A percentile compares a stretch with the other conserved stretches of the same genome.
These are phyloP conservation scores for Dorcus parallelipipedus DNA, from an alignment of 2,888 invertebrate genomes.

Conservation along the genomic window DNA sequence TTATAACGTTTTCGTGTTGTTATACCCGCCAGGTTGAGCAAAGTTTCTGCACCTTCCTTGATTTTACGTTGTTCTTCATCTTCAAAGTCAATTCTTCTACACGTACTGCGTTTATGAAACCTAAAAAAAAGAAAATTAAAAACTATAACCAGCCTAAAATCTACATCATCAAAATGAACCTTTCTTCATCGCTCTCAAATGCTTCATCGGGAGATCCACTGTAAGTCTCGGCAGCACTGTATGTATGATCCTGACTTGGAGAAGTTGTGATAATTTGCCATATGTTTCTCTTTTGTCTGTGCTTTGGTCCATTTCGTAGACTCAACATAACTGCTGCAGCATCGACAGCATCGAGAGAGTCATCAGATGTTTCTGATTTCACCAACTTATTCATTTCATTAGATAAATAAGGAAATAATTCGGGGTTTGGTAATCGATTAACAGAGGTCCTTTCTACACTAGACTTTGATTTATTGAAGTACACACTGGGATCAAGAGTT, in stretches of 20 bases:
- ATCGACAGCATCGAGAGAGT: conserved; percentile 71
- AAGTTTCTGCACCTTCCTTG: conserved; percentile 75
- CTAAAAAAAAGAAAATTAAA: conserved; percentile 9
- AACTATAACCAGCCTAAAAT: conserved; percentile 14
- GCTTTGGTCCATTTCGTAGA: conserved; percentile 73
- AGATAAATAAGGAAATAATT: conserved; percentile 78
- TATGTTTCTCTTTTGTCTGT: conserved; percentile 45
- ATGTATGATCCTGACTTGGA: conserved; percentile 92
- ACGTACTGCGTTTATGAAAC: conserved; percentile 30
- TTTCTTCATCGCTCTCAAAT: conserved; percentile 56
- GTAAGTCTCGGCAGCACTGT: conserved; percentile 62
- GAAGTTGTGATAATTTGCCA: conserved; percentile 75
- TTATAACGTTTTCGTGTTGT: conserved; percentile 40
- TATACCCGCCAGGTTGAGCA: conserved; percentile 69
- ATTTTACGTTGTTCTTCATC: conserved; percentile 68
- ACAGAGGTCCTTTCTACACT: conserved; percentile 14
- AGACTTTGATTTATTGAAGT: conserved; percentile 33
- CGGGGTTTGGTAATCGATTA: conserved; percentile 65
- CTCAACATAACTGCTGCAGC: conserved; percentile 86
- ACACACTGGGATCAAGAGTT: conserved; percentile 53
- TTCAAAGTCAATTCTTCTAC: conserved; percentile 48
- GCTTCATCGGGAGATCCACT: conserved; percentile 49
- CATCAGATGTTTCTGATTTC: conserved; percentile 43
- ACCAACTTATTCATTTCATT: conserved; percentile 39
- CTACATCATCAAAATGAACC: conserved; percentile 40